Evolutionary conservation across 2,797 vertebrate species (phyloP), one percentile per base, ranked within the genome.

Genomic region (Spheniscus humboldti): DNA sequence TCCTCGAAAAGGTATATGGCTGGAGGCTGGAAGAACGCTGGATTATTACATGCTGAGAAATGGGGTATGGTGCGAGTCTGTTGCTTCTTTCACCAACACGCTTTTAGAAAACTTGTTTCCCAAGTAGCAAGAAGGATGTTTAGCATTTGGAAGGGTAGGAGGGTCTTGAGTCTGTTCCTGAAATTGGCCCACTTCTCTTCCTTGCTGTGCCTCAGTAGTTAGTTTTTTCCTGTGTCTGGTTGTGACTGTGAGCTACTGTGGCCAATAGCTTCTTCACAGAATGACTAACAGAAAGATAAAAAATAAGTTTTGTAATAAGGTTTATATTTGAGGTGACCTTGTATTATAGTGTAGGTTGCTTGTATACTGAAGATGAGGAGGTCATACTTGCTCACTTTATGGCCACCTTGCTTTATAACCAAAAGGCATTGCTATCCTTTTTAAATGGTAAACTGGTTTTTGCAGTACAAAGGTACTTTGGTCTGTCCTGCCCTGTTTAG

Each of bases 1-100:
- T 97, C 99, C 99, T 60, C 98, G 99, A 59, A 99, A 99, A 98
- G 99, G 99, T 93, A 99, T 99, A 97, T 99, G 99, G 99, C 98
- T 99, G 80, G 99, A 99, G 96, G 99, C 99, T 27, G 99, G 99
- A 88, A 99, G 99, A 95, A 99, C 99, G 5, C 98, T 99, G 98
- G 99, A 99, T 98, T 99, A 99, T 97, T 99, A 99, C 98, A 99
- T 99, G 99, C 98, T 99, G 77, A 98, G 99, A 92, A 99, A 99
- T 75, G 99, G 99, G 98, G 99, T 99, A 99, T 86, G 98, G 35
- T 64, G 18, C 72, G 57, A 60, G 37, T 67, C 62, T 63, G 1
- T 47, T 60, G 50, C 28, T 41, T 77, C 41, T 79, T 90, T 93
- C 59, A 63, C 63, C n/a, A 53, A 25, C 10, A 4, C 0, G 0